Evolutionary conservation across 1,140 invertebrate species (phyloP).

Genomic region (Phymastichus coffea): DNA sequence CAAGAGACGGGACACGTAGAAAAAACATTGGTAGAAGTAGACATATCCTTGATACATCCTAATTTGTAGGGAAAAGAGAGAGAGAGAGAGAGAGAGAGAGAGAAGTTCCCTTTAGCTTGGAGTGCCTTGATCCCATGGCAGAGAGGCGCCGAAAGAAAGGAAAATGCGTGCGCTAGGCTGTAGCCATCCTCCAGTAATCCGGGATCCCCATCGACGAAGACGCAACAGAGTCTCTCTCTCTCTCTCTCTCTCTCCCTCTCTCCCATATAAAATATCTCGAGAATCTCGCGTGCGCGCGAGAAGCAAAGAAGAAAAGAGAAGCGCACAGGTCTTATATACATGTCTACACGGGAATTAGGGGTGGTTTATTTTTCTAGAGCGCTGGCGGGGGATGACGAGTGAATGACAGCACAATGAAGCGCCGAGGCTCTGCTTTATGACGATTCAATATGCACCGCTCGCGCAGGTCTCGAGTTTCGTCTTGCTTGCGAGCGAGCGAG

Average conservation of each 20-base stretch:
- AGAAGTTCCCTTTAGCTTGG: not conserved
- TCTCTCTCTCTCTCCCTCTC: not conserved
- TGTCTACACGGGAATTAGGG: constrained; percentile 46
- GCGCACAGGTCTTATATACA: constrained; percentile 3
- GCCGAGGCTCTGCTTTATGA: constrained; percentile 54
- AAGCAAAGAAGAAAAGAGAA: not conserved
- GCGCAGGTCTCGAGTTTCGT: constrained; percentile 47
- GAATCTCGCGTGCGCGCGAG: constrained; percentile 30
- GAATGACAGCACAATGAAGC: constrained; percentile 60
- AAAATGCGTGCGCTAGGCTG: not conserved
- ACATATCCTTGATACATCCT: no score
- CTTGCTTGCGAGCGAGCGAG: not conserved
- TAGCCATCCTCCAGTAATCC: constrained; percentile 19
- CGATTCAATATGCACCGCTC: constrained; percentile 50
- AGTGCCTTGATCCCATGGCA: constrained; percentile 4
- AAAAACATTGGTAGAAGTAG: no score
- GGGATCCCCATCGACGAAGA: constrained; percentile 26
- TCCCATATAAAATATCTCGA: constrained; percentile 35
- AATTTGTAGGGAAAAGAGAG: not conserved
- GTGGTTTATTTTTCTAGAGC: constrained; percentile 53
- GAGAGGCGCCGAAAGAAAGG: not conserved
- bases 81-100: not conserved
- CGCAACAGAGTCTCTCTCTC: constrained; percentile 39
- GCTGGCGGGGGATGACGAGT: constrained; percentile 54
- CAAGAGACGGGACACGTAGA: no score